Evolutionary conservation across 2,113 vertebrate genomes (phyloP), one percentile per base, ranked within the genome.

Genomic region (Lepidothrix coronata): DNA sequence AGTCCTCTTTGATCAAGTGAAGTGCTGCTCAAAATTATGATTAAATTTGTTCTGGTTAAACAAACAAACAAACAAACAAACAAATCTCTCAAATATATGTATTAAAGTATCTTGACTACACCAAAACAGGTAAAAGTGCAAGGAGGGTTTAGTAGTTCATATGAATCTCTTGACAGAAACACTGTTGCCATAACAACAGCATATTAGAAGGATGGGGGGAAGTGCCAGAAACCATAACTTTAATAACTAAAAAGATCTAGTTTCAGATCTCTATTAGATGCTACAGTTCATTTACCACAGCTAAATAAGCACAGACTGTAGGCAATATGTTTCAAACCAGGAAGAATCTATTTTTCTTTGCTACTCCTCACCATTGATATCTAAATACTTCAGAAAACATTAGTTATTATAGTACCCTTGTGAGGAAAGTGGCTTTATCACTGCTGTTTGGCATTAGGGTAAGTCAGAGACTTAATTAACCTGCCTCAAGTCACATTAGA

Each of bases 171-270:
- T 87, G 62, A 70, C 18, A 79, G 63, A 88, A 93, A 67, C 21
- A 43, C 46, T 20, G 63, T 95, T 90, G 55, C 82, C 74, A 80
- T 91, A 94, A 88, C 91, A 91, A 82, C 87, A 66, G 77, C 20
- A 43, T 58, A 90, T 85, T 58, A 80, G 58, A 91, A 77, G 30
- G 62, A 57, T 41, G 6, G 11, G 7, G 19, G 67, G 27, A 24
- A 37, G n/a, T 57, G 39, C 23, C 61, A 92, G 76, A 85, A 89
- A 73, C 20, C 8, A 2, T 58, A 91, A 76, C 75, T 93, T 88
- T 27, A 92, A 37, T 84, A 89, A 81, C 41, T 37, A 67, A 74
- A 86, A 71, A 82, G 11, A 85, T 43, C 31, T 58, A 9, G 3
- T 49, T 88, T 88, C 75, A 59, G 31, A 59, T 82, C 65, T 70